A percentile compares a stretch with the other conserved stretches of the same genome.
Evolutionary conservation across 92 coral and sea anemone genomes (phyloP).

Genomic region (Bergia puertoricense): DNA sequence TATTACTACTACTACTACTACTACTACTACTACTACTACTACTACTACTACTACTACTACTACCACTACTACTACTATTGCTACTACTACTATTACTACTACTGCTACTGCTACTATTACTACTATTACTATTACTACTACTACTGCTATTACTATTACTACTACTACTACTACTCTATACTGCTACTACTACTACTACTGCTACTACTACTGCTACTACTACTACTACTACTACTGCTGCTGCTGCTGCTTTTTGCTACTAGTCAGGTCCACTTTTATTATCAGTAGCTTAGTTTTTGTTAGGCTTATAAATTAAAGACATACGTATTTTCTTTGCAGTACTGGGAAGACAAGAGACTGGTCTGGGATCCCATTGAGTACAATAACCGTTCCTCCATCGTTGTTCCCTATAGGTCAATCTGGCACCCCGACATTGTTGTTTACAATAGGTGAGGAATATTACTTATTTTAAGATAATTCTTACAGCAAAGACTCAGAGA

Average conservation of each 20-base stretch:
- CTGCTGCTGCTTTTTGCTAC: too few species aligned
- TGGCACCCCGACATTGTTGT: conserved; percentile 87
- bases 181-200: too few species aligned
- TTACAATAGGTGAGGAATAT: conserved; percentile 47
- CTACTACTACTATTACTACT: too few species aligned
- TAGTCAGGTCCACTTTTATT: too few species aligned
- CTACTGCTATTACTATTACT: too few species aligned
- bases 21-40: not conserved
- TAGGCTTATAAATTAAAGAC: not conserved
- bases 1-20: not conserved
- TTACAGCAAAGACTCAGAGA: too few species aligned
- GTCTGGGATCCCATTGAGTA: conserved; percentile 65
- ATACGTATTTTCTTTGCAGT: conserved; percentile 35
- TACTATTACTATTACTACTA: too few species aligned
- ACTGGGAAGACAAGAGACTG: conserved; percentile 80
- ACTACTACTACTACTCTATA: too few species aligned
- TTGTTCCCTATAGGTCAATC: conserved; percentile 55
- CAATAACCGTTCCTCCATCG: conserved; percentile 53
- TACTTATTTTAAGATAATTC: not conserved
- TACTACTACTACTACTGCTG: too few species aligned
- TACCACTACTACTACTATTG: not conserved
- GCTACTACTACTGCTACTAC: too few species aligned
- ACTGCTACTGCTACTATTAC: too few species aligned
- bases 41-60: not conserved
- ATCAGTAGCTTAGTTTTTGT: not conserved